These are phyloP conservation scores for Acanthococcus lagerstroemiae DNA, from an alignment of 2,888 invertebrate genomes.

Conservation along the genomic window DNA sequence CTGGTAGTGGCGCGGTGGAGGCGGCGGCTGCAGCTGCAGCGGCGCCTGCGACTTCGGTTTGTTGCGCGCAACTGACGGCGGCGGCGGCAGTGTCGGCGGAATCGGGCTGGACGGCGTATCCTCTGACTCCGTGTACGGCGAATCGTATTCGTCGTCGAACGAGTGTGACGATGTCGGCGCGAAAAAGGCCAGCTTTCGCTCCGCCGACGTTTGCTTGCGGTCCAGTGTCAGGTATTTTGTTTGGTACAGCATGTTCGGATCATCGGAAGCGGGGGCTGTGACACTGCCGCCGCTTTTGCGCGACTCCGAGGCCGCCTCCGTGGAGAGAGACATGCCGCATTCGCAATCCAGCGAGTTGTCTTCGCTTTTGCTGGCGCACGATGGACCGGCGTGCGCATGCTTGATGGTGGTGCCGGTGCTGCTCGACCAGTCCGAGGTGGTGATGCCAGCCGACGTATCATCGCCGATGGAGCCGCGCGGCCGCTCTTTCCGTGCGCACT, in stretches of 20 bases:
- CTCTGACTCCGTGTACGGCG: conserved; percentile 39
- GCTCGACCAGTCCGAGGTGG: conserved; percentile 80
- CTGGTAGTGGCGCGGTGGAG: neutral
- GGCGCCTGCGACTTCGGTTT: neutral
- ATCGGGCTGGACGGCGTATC: conserved; percentile 36
- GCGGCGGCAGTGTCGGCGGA: conserved; percentile 23
- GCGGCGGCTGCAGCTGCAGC: neutral
- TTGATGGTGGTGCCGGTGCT: conserved; percentile 75
- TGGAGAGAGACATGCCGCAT: conserved; percentile 36
- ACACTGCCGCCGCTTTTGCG: conserved; percentile 26
- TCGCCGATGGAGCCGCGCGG: conserved; percentile 59
- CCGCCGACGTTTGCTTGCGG: conserved; percentile 13
- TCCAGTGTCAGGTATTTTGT: conserved; percentile 20
- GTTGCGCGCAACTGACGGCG: conserved; percentile 2
- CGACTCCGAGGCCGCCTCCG: conserved; percentile 35
- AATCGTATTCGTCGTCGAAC: conserved; percentile 38
- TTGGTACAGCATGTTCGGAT: neutral
- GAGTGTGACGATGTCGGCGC: conserved; percentile 23
- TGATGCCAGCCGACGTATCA: conserved; percentile 74
- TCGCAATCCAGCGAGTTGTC: conserved; percentile 38
- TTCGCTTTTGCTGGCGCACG: conserved; percentile 34
- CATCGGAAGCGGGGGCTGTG: neutral
- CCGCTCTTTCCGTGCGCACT: neutral
- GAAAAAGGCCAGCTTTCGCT: conserved; percentile 8
- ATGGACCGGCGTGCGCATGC: conserved; percentile 41